Base-by-base conservation (phyloP, 2,888 invertebrate genomes). In the Ceramica pisi region DNA sequence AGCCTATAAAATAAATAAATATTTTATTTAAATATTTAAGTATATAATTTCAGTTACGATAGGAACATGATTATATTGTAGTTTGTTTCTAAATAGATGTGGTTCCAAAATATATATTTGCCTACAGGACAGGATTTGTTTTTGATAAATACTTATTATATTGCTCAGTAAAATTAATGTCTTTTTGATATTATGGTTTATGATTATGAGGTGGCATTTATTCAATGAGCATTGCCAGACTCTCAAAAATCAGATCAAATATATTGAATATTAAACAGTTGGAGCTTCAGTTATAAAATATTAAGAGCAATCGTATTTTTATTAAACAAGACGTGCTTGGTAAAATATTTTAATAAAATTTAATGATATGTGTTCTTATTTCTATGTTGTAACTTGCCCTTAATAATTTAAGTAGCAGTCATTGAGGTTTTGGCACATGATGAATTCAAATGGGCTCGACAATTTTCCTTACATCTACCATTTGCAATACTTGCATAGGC, bases 211-310 rank as follows among this genome's bases (percentile, higher is more conserved):
- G 90, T 93, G 93, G 91, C 91, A 91, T 90, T 85, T 76, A 85
- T 87, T 85, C 87, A 92, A 94, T 94, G 93, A 93, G 94, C 89
- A 94, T 94, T 94, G 94, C 94, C 94, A 94, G 90, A 90, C 86
- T 89, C 82, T 82, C 83, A 85, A 83, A 77, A 79, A 78, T 69
- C 73, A 84, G 80, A 64, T 71, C 70, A 80, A 78, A 81, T 71
- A 60, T 69, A 55, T 46, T 55, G 56, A 55, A 56, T 62, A 83
- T 78, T 85, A 87, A 88, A 88, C 68, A 82, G 84, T 84, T 87
- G 82, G 72, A 83, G 80, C 67, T 53, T 65, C 0, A 14, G 51
- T 64, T 26, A 46, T 50, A 70, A 64, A 68, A n/a, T 75, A 51
- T 70, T 77, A 73, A 80, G 64, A 64, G 26, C 82, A 63, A 48